Conservation (phyloP, 2,113 vertebrate species). For the Mionectes macconnelli region DNA sequence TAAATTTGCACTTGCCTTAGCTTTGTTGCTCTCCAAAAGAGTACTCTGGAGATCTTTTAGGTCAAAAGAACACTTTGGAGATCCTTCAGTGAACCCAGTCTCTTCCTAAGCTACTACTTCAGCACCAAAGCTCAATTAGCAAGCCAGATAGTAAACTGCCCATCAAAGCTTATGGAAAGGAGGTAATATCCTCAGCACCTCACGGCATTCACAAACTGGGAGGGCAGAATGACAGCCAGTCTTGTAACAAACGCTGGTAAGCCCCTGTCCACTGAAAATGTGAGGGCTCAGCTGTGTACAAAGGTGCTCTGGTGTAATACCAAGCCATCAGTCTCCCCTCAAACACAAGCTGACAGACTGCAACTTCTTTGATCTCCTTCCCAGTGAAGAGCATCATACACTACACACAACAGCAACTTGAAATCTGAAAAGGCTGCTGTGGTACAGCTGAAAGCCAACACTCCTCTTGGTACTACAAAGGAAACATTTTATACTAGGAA, state of each 20-base stretch:
- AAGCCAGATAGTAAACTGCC: not conserved
- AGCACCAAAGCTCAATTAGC: not conserved
- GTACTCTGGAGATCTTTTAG: not conserved
- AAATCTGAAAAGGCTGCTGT: not conserved
- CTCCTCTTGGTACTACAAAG: not conserved
- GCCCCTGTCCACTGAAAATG: rapidly evolving
- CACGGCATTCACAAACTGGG: rapidly evolving
- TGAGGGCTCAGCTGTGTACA: not conserved
- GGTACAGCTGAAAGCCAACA: not conserved
- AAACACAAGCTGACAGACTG: not conserved
- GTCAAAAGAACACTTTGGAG: not conserved
- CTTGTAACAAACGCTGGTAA: not conserved
- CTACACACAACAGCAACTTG: rapidly evolving
- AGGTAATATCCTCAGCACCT: not conserved
- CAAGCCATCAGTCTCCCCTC: not conserved
- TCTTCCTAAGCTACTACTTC: not conserved
- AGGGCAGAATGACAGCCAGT: not conserved
- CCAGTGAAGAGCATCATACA: not conserved
- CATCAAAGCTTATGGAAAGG: not conserved
- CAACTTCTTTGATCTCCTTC: not conserved
- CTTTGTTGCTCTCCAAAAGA: not conserved
- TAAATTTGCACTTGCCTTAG: not conserved
- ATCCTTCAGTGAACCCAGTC: not conserved
- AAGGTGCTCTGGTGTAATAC: not conserved
- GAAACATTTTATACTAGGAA: not conserved